These are phyloP conservation scores for Drosophila glabriapex DNA, from an alignment of 2,888 invertebrate genomes.

Conservation along the genomic window DNA sequence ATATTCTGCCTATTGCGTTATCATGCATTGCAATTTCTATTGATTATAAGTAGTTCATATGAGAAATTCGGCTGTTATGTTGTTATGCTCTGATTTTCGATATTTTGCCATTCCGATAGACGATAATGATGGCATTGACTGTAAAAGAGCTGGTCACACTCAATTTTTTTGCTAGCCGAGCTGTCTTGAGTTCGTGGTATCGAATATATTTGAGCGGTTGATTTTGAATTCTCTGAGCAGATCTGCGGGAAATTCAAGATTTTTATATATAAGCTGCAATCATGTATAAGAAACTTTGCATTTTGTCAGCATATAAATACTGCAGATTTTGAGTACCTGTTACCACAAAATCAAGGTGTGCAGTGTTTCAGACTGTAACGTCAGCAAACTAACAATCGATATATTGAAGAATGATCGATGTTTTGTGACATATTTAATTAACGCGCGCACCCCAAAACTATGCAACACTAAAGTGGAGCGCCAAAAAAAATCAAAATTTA, in stretches of 20 bases:
- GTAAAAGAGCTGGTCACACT: conserved; percentile 16
- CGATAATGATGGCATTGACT: conserved; percentile 9
- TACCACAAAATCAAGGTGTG: not conserved
- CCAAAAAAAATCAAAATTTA: not conserved
- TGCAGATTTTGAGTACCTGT: not conserved
- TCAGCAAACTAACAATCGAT: not conserved
- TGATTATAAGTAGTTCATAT: conserved; percentile 57
- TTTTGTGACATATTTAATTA: not conserved
- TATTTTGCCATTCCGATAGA: conserved; percentile 41
- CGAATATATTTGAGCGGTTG: conserved; percentile 3
- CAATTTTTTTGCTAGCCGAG: not conserved
- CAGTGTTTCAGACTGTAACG: not conserved
- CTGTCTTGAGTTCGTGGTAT: not conserved
- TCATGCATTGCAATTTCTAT: conserved; percentile 68
- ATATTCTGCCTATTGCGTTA: conserved; percentile 43
- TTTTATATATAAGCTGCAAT: not conserved
- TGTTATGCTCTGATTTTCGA: conserved; percentile 43
- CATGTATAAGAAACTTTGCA: not conserved
- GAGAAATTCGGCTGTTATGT: conserved; percentile 46
- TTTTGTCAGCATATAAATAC: not conserved
- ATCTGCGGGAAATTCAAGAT: not conserved
- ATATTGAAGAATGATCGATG: not conserved
- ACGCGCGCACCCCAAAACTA: conserved; percentile 18
- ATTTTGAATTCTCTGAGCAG: not conserved
- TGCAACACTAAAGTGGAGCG: conserved; percentile 14